These are phyloP conservation scores for Cygnus olor DNA, from an alignment of 2,797 vertebrate genomes.

Conservation along the genomic window DNA sequence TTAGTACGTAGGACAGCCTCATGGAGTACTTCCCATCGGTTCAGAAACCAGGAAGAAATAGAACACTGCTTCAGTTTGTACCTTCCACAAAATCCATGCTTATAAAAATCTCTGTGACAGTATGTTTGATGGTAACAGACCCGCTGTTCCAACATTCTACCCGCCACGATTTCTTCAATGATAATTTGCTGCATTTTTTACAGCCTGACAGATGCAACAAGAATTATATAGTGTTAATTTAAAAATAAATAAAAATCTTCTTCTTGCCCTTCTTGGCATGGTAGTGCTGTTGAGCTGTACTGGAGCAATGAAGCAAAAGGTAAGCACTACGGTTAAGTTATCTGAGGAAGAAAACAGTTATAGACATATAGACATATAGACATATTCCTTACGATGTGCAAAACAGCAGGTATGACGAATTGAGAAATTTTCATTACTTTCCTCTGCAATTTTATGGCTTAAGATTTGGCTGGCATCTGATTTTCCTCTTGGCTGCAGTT, in stretches of 20 bases:
- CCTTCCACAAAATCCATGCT: not conserved
- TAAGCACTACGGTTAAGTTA: not conserved
- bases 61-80: not conserved
- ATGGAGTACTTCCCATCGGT: not conserved
- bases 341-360: not conserved
- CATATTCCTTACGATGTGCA: not conserved
- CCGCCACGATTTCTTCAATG: not conserved
- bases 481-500: constrained; percentile 56
- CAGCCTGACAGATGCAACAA: not conserved
- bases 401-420: constrained; percentile 1
- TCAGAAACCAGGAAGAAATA: not conserved
- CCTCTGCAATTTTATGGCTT: constrained; percentile 44
- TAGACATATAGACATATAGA: too few species aligned
- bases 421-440: constrained; percentile 9
- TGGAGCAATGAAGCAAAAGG: not conserved
- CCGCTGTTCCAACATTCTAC: not conserved
- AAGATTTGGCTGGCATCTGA: constrained; percentile 32
- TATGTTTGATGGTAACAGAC: not conserved
- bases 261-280: not conserved
- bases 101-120: not conserved
- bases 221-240: not conserved
- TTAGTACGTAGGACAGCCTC: not conserved
- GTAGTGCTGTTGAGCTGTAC: not conserved
- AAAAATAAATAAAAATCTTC: not conserved
- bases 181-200: not conserved